Base-by-base conservation (phyloP, 2,113 vertebrate genomes). In the Oncorhynchus tshawytscha region DNA sequence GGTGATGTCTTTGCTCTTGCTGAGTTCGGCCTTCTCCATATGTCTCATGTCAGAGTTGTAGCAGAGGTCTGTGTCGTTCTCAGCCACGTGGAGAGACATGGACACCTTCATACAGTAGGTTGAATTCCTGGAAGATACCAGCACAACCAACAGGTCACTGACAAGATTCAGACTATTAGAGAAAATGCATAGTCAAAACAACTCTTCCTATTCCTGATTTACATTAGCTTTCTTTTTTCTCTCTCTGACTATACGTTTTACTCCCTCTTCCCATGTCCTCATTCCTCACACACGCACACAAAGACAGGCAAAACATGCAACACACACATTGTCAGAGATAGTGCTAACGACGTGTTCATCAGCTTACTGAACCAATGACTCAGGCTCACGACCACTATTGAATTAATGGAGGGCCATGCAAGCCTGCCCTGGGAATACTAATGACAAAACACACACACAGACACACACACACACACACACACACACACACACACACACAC, bases 61-160 rank as follows among this genome's bases (percentile, higher is more conserved):
- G 92, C 97, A 99, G 75, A 96, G 93, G 83, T 95, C 95, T 15
- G 96, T 97, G 91, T 99, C 97, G 87, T 99, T 99, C 92, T 99
- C 96, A 18, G 97, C 97, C 89, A 99, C 97, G 0, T 93, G 95
- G 92, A 99, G 92, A 24, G 97, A 97, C 94, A 99, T 99, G 87
- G 97, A 98, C 85, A 99, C 97, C 92, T 99, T 99, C 97, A 99
- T 98, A 92, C 97, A 99, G 87, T 99, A 99, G 1, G 97, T 98
- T 71, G 97, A 97, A 88, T 99, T 99, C 90, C 97, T 99, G 93
- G 81, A 34, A 88, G 29, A 66, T 27, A 8, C 64, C 13, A n/a
- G 9, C 25, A 66, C 22, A 15, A 65, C 57, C 3, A 13, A 6
- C 67, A 20, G 22, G 60, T 39, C 34, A 39, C 34, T 39, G 34